A percentile compares a stretch with the other conserved stretches of the same genome.
These are phyloP conservation scores for Scolopax bukidnonensis DNA, from an alignment of 2,797 vertebrate genomes.

Conservation along the genomic window DNA sequence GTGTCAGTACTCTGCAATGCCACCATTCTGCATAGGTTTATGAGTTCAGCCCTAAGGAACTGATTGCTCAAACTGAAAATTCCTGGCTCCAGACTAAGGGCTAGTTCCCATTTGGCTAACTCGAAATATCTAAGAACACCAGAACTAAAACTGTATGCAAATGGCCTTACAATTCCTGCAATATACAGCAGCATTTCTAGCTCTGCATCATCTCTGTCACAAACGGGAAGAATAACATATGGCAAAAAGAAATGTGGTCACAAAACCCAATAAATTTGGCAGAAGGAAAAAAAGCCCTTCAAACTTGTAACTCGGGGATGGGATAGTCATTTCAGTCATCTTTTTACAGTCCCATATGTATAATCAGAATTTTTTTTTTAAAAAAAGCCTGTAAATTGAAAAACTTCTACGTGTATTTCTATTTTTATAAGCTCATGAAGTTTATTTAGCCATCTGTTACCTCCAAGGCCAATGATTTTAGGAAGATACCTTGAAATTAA, in stretches of 20 bases:
- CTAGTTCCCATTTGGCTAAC: background rate
- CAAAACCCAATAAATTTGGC: background rate
- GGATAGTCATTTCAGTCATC: background rate
- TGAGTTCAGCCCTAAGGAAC: background rate
- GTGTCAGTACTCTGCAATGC: background rate
- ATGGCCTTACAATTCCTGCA: background rate
- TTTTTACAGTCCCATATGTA: background rate
- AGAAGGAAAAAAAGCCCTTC: background rate
- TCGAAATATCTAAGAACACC: background rate
- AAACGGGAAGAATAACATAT: background rate
- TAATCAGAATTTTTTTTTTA: background rate
- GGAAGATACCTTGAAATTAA: conserved; percentile 55
- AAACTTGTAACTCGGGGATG: background rate
- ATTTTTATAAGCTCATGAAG: background rate
- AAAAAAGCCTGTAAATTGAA: background rate
- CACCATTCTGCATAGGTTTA: background rate
- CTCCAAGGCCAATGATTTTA: background rate
- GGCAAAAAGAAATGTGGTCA: background rate
- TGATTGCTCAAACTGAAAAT: background rate
- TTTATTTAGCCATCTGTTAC: conserved; percentile 35
- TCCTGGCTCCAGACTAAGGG: background rate
- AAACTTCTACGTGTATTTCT: background rate
- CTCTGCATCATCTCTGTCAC: background rate
- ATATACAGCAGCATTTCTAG: background rate
- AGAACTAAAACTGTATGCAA: background rate